Conservation (phyloP, 2,113 vertebrate genomes). For the Steatornis caripensis region DNA sequence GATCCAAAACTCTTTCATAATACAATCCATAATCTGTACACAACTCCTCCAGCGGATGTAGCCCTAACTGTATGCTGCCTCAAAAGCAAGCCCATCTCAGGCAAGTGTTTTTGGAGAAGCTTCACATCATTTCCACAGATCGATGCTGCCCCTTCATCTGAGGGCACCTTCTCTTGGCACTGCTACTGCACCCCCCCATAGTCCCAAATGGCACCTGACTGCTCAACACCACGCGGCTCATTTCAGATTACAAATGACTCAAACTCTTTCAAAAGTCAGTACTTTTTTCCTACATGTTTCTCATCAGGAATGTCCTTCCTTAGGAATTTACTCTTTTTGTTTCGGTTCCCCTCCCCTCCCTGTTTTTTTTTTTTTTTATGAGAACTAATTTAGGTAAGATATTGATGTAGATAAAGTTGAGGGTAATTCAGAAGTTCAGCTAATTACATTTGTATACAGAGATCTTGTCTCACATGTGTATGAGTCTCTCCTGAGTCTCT, state of each 20-base stretch:
- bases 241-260: neutral
- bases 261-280: neutral
- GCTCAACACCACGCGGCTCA: accelerated
- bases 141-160: neutral
- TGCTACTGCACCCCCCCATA: accelerated
- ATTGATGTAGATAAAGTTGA: neutral
- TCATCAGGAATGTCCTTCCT: neutral
- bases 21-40: neutral
- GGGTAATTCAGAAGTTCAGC: neutral
- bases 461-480: neutral
- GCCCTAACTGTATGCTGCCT: neutral
- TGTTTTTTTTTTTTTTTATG: neutral
- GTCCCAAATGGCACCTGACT: neutral
- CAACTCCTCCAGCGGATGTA: neutral
- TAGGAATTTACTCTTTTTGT: neutral
- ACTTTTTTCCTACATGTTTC: neutral
- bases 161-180: neutral
- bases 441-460: neutral
- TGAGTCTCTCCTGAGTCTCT: neutral
- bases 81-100: neutral
- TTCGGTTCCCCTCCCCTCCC: accelerated
- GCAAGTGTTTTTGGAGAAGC: neutral
- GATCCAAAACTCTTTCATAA: neutral
- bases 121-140: neutral
- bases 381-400: neutral